Base-by-base conservation (phyloP, 1,140 invertebrate species). In the Panagrolaimus sp. region DNA sequence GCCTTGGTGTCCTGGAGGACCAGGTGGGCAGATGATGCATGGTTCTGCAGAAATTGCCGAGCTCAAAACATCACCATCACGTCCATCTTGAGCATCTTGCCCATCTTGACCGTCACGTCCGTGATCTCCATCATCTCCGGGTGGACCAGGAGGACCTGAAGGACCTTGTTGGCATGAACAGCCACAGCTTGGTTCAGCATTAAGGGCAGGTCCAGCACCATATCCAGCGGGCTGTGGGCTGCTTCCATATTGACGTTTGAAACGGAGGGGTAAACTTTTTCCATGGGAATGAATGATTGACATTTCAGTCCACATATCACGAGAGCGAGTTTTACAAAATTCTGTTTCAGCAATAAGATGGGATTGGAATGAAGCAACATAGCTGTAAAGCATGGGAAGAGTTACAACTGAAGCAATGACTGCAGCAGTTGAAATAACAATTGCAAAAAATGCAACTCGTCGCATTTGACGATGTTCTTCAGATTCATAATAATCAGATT, bases 301-400 rank as follows among this genome's bases (percentile, higher is more conserved):
- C 80, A 81, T 83, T 65, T 81, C 80, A 11, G 73, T 72, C 80
- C 80, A 81, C 79, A 81, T 81, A 73, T 81, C 79, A 61, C 79
- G 81, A 14, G 81, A 72, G 23, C 79, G 79, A 31, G 77, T 70
- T 47, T 82, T 83, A 68, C 81, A 82, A 72, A 82, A 82, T 13
- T 81, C 79, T 42, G 79, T 76, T 63, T 81, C 79, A 20, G 71
- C 67, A 61, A 81, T 78, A 25, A 81, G 63, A 69, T 83, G 81
- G 42, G 69, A 73, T 62, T 82, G 80, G 73, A 82, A 83, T 27
- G 51, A 66, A 45, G 80, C 80, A 14, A 82, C 81, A 65, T 83
- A 82, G 63, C 70, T 78, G 79, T 82, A 83, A 43, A 82, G 73
- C 77, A 83, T 78, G 27, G 80, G 80, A 27, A 82, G 69, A 9